These are phyloP conservation scores for Pogonomyrmex barbatus DNA, from an alignment of 1,140 invertebrate genomes.

Conservation along the genomic window DNA sequence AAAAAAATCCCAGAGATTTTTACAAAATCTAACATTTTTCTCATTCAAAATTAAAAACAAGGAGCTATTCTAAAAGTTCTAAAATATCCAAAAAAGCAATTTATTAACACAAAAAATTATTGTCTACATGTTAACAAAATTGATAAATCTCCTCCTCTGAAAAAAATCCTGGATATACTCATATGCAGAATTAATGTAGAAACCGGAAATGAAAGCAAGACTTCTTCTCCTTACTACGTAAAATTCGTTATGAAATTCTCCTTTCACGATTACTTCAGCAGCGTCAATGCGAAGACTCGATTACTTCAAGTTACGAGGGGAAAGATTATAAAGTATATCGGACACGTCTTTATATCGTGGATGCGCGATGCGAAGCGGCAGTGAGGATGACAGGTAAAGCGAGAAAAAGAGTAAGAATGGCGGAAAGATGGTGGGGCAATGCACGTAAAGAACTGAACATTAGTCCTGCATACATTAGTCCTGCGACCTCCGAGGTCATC, in stretches of 20 bases:
- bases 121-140: too few species aligned
- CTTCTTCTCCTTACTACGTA: background rate
- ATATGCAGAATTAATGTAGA: background rate
- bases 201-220: constrained; percentile 22
- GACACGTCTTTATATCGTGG: constrained; percentile 17
- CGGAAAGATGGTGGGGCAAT: constrained; percentile 23
- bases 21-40: background rate
- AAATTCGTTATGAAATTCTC: constrained; percentile 18
- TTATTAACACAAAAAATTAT: too few species aligned
- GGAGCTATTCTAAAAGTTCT: too few species aligned
- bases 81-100: too few species aligned
- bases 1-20: background rate
- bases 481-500: constrained; percentile 77
- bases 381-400: constrained; percentile 59
- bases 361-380: constrained; percentile 10
- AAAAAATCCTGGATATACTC: too few species aligned
- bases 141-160: background rate
- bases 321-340: constrained; percentile 34
- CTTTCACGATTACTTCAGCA: background rate
- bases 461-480: constrained; percentile 74
- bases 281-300: constrained; percentile 20
- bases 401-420: constrained; percentile 52
- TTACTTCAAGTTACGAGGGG: constrained; percentile 66
- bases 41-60: too few species aligned
- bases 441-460: constrained; percentile 77